Conservation (phyloP, 2,797 vertebrate species). For the Melanotaenia nigrans region DNA sequence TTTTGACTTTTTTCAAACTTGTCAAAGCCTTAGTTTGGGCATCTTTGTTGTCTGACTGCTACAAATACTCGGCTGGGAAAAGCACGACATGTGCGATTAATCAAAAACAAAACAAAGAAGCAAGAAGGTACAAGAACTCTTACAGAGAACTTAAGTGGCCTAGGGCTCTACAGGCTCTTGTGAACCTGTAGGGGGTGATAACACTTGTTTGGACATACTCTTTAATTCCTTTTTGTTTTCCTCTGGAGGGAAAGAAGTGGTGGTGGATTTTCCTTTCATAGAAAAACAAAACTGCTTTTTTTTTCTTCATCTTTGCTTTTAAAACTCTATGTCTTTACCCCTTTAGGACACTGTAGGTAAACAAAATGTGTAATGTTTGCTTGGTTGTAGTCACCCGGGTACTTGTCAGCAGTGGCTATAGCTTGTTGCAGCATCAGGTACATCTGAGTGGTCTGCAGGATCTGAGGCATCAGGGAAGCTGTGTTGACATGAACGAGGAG, state of each 20-base stretch:
- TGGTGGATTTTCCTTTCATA: slow-evolving; percentile 41
- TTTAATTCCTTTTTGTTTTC: slow-evolving; percentile 5
- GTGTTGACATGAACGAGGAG: slow-evolving; percentile 21
- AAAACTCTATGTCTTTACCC: slow-evolving; percentile 25
- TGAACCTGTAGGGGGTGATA: slow-evolving; percentile 58
- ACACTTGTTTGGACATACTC: slow-evolving; percentile 43
- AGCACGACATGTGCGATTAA: not conserved
- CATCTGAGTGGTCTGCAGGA: slow-evolving; percentile 62
- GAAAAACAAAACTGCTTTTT: slow-evolving; percentile 41
- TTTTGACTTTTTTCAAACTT: slow-evolving; percentile 1
- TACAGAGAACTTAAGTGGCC: slow-evolving; percentile 40
- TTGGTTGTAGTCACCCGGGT: slow-evolving; percentile 52
- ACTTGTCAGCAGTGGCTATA: slow-evolving; percentile 46
- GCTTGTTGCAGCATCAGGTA: slow-evolving; percentile 59
- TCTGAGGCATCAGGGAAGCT: slow-evolving; percentile 57
- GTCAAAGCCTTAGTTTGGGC: not conserved
- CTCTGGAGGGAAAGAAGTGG: slow-evolving; percentile 38
- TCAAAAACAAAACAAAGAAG: slow-evolving; percentile 12
- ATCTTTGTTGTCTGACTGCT: not conserved
- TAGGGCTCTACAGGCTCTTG: slow-evolving; percentile 24
- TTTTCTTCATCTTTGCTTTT: slow-evolving; percentile 9
- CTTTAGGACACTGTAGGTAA: slow-evolving; percentile 55
- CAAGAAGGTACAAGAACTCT: slow-evolving; percentile 7
- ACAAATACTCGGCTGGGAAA: not conserved
- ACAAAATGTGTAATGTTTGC: slow-evolving; percentile 64